These are phyloP conservation scores for Melangyna quadrimaculata DNA, from an alignment of 2,888 invertebrate genomes.

Conservation along the genomic window DNA sequence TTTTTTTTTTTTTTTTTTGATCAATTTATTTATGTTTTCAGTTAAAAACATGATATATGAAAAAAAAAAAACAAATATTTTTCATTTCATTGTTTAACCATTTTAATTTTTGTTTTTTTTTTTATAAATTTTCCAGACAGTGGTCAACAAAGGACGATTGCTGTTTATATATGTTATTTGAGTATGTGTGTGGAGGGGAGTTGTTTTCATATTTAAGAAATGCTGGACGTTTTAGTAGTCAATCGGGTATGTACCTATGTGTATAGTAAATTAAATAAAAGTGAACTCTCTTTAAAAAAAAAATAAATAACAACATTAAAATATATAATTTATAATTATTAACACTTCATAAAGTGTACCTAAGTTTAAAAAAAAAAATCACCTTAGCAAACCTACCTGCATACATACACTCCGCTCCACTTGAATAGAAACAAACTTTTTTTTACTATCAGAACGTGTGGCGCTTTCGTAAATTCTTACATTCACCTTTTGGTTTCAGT, in stretches of 20 bases:
- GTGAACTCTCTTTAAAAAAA: neutral
- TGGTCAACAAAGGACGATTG: conserved; percentile 95
- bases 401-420: too few relatives aligned
- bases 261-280: conserved; percentile 42
- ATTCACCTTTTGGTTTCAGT: too few relatives aligned
- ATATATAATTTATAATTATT: too few relatives aligned
- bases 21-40: neutral
- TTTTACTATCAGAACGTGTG: too few relatives aligned
- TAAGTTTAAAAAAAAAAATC: too few relatives aligned
- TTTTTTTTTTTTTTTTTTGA: neutral
- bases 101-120: neutral
- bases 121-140: conserved; percentile 84
- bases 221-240: conserved; percentile 93
- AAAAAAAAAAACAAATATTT: neutral
- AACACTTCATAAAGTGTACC: too few relatives aligned
- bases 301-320: neutral
- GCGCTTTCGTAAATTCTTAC: too few relatives aligned
- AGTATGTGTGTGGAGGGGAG: conserved; percentile 98
- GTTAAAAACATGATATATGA: neutral
- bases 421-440: too few relatives aligned
- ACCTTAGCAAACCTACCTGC: too few relatives aligned
- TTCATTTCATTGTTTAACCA: neutral
- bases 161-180: conserved; percentile 97
- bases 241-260: conserved; percentile 88
- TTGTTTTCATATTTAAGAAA: conserved; percentile 97